Evolutionary conservation across 1,140 invertebrate species (phyloP), one percentile per base, ranked within the genome.

Genomic region (Pectinophora gossypiella): DNA sequence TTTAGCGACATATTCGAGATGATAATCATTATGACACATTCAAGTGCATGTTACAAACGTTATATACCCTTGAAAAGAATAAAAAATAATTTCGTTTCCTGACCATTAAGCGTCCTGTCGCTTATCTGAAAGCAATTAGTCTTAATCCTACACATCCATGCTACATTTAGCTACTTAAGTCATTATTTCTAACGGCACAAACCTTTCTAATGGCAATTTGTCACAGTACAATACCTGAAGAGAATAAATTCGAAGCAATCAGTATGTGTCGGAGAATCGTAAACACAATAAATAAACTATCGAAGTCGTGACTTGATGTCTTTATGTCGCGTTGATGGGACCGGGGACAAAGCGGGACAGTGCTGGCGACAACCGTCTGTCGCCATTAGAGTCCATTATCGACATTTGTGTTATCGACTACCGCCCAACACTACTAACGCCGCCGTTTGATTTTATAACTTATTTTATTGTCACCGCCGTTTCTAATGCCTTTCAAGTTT

Each of bases 251-350:
- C n/a, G 9, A 32, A 32, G 9, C 6, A 9, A 45, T 32, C 27
- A 32, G n/a, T 49, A 55, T 57, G 56, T 64, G 64, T 68, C 56
- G 64, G 27, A 67, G 64, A 58, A 56, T 64, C 59, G 62, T 68
- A 64, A 69, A 32, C 27, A 32, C n/a, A 9, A 32, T 66, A 68
- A 72, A 63, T 64, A 56, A 63, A 52, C 35, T 51, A 59, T 21
- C 43, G 18, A 49, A 46, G 57, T 72, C 60, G 64, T 65, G 61
- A 71, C 56, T 69, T 42, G 70, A 64, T 56, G 47, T 56, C 42
- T 48, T 49, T 56, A 75, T 73, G 68, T 71, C 69, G 72, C 72
- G 73, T 76, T 75, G 76, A 69, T 55, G 53, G n/a, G n/a, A n/a
- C n/a, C n/a, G 61, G 23, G 44, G 58, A 71, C 66, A 68, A 74